Percentiles rank a stretch among this genome's conserved stretches.
Conservation (phyloP, 1,140 invertebrate species). For the Drosophila pseudoobscura region DNA sequence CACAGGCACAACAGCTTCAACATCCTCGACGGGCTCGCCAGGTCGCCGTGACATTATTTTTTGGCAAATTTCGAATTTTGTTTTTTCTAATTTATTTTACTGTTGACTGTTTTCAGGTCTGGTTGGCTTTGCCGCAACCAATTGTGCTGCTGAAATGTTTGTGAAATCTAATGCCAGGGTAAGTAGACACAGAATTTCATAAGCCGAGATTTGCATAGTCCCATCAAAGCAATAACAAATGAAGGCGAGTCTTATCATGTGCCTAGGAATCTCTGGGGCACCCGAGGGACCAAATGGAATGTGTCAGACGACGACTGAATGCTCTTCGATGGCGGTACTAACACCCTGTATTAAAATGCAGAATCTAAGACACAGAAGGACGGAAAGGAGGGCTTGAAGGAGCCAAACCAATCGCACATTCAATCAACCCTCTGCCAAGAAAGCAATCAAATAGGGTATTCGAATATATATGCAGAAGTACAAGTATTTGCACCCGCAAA, state of each 20-base stretch:
- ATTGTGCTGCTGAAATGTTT: constrained; percentile 30
- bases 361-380: no score
- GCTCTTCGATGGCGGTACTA: background rate
- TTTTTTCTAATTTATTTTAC: constrained; percentile 1
- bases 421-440: background rate
- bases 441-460: no score
- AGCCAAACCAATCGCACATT: no score
- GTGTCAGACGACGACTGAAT: background rate
- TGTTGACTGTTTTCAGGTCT: background rate
- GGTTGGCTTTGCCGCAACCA: background rate
- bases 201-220: constrained; percentile 52
- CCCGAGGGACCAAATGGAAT: no score
- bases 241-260: constrained; percentile 17
- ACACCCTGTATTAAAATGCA: no score
- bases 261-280: constrained; percentile 21
- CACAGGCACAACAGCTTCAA: background rate
- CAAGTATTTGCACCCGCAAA: constrained; percentile 39
- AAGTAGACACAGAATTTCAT: constrained; percentile 3
- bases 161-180: constrained; percentile 52
- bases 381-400: no score
- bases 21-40: no score
- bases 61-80: constrained; percentile 32
- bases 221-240: constrained; percentile 40
- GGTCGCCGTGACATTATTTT: constrained; percentile 30
- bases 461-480: background rate